phyloP scores from a whole-genome alignment of 2,888 invertebrate genomes.

The Eristalis tenax region DNA sequence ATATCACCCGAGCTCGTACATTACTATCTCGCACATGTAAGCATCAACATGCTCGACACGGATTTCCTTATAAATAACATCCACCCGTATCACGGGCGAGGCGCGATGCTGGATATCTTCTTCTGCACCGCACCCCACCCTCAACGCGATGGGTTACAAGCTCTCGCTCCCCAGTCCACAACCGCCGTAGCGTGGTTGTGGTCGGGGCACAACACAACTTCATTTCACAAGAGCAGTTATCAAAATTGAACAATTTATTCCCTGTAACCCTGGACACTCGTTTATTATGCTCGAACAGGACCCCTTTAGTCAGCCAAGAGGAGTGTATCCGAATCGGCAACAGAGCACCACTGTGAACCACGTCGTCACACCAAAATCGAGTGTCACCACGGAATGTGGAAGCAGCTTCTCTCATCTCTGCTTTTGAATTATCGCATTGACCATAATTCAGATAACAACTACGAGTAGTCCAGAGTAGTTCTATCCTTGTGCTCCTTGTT shows the following conservation, averaged over 20 bases:
- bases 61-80: constrained; percentile 29
- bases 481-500: constrained; percentile 58
- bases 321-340: neutral
- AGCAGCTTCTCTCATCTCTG: constrained; percentile 69
- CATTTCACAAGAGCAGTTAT: constrained; percentile 49
- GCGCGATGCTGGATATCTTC: neutral
- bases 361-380: constrained; percentile 61
- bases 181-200: neutral
- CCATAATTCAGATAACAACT: constrained; percentile 74
- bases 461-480: constrained; percentile 48
- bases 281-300: constrained; percentile 40
- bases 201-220: constrained; percentile 18
- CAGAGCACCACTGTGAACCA: constrained; percentile 4
- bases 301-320: neutral
- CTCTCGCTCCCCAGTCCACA: neutral
- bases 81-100: neutral
- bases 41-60: constrained; percentile 12
- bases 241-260: constrained; percentile 60
- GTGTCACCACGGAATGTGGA: constrained; percentile 67
- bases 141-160: neutral
- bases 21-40: neutral
- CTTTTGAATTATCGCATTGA: constrained; percentile 73
- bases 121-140: neutral
- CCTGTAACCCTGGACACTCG: constrained; percentile 29
- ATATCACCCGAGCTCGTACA: neutral